Base-by-base conservation (phyloP, 2,888 invertebrate species). In the Sialis lutaria region DNA sequence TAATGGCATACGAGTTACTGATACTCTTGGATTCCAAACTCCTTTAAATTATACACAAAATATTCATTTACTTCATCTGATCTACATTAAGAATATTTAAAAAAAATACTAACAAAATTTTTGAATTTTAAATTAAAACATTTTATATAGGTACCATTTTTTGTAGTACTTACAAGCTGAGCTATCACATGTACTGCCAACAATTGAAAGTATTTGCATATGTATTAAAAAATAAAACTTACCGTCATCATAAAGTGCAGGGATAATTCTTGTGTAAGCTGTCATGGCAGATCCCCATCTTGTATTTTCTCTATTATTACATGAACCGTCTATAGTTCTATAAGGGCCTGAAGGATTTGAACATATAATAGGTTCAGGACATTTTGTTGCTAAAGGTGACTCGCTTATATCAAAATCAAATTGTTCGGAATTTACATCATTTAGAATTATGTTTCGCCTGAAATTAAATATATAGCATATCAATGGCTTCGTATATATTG, bases 271-370 rank as follows among this genome's bases (percentile, higher is more conserved):
- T 51, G 79, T 73, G 58, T 73, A 79, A 1, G 77, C 74, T 13
- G 79, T 74, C 44, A 75, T 67, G 6, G 74, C 70, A 12, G 76
- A 70, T 4, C 92, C 92, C 82, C 85, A 84, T 9, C 73, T 70
- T 0, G 82, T 72, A 49, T 75, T 65, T 6, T 69, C 62, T 1
- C 72, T 62, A 64, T 90, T 91, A 63, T 90, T 92, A 61, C 92
- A 93, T 8, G 80, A 76, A 0, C 92, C 92, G 57, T 86, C 84
- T 13, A 82, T 64, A 2, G 74, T 74, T 47, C 90, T 71, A 63
- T 82, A 88, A 46, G 71, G 75, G 8, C 58, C 61, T 0, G 63
- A 60, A 1, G 63, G 50, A 7, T 56, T 50, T 0, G 66, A 62
- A 53, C 79, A 79, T 0, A 55, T 45, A 0, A 68, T 68, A 4